Percentiles rank a stretch among this genome's conserved stretches.
phyloP scores from a whole-genome alignment of 1,140 invertebrate species.

The Leptopilina clavipes region DNA sequence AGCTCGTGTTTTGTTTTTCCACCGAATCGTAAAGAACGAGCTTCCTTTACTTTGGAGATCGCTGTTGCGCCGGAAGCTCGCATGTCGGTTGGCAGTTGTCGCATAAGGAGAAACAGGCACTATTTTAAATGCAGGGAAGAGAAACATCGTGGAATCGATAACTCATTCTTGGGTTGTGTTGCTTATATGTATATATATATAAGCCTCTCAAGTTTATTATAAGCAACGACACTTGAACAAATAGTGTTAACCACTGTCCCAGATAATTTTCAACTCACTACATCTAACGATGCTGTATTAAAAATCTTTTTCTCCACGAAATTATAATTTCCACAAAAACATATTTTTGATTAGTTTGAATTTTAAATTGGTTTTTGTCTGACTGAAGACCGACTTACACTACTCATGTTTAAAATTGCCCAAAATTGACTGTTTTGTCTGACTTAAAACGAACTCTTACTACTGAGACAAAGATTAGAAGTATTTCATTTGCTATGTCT shows the following conservation, averaged over 20 bases:
- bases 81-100: slow-evolving; percentile 26
- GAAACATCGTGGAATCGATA: slow-evolving; percentile 26
- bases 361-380: too few relatives aligned
- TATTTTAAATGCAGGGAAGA: slow-evolving; percentile 29
- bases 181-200: neutral
- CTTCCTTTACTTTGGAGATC: slow-evolving; percentile 25
- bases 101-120: slow-evolving; percentile 21
- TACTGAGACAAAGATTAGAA: too few relatives aligned
- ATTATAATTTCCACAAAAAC: too few relatives aligned
- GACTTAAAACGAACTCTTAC: too few relatives aligned
- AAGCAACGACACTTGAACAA: neutral
- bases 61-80: slow-evolving; percentile 29
- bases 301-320: neutral
- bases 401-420: too few relatives aligned
- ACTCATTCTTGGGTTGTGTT: slow-evolving; percentile 18
- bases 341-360: too few relatives aligned
- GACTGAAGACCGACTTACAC: too few relatives aligned
- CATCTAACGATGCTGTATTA: slow-evolving; percentile 7
- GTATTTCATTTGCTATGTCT: too few relatives aligned
- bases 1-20: slow-evolving; percentile 27
- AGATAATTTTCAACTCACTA: neutral
- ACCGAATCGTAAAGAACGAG: slow-evolving; percentile 25
- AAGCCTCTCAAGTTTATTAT: neutral
- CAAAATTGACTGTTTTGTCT: too few relatives aligned
- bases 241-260: neutral